Conservation (phyloP, 2,797 vertebrate genomes). For the Fistularia commersonii region DNA sequence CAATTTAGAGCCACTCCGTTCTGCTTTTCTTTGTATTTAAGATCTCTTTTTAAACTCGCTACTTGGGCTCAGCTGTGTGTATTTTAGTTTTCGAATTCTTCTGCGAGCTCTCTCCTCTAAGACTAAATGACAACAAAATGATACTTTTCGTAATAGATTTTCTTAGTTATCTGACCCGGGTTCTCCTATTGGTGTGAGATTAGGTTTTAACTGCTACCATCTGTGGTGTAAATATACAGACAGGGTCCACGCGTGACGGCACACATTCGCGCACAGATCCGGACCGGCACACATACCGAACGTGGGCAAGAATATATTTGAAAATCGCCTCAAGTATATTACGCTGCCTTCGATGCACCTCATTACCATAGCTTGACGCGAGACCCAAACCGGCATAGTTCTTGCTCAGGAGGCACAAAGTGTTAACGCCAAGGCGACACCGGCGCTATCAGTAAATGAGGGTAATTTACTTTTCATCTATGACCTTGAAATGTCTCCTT, state of each 20-base stretch:
- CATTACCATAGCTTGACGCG: constrained; percentile 43
- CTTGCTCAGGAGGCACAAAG: constrained; percentile 20
- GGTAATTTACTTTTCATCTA: constrained; percentile 58
- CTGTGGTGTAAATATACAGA: constrained; percentile 59
- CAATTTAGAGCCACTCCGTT: constrained; percentile 7
- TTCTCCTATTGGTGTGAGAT: constrained; percentile 69
- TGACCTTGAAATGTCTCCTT: constrained; percentile 49
- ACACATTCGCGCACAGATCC: constrained; percentile 30
- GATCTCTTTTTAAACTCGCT: constrained; percentile 14
- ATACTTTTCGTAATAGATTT: constrained; percentile 74
- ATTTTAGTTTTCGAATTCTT: constrained; percentile 50
- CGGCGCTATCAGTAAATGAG: constrained; percentile 53
- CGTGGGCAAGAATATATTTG: constrained; percentile 58
- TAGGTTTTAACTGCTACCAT: constrained; percentile 72
- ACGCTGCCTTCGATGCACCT: constrained; percentile 40
- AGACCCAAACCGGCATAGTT: constrained; percentile 22
- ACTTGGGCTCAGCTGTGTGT: constrained; percentile 31
- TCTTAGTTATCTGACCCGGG: constrained; percentile 69
- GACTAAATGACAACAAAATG: constrained; percentile 67
- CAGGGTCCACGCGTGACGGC: constrained; percentile 42
- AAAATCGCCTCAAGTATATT: constrained; percentile 24
- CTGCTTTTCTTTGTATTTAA: constrained; percentile 15
- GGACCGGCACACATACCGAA: constrained; percentile 14
- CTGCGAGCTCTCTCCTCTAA: constrained; percentile 36
- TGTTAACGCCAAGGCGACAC: constrained; percentile 35